phyloP scores from a whole-genome alignment of 2,888 invertebrate genomes.

The Amblyteles armatorius region DNA sequence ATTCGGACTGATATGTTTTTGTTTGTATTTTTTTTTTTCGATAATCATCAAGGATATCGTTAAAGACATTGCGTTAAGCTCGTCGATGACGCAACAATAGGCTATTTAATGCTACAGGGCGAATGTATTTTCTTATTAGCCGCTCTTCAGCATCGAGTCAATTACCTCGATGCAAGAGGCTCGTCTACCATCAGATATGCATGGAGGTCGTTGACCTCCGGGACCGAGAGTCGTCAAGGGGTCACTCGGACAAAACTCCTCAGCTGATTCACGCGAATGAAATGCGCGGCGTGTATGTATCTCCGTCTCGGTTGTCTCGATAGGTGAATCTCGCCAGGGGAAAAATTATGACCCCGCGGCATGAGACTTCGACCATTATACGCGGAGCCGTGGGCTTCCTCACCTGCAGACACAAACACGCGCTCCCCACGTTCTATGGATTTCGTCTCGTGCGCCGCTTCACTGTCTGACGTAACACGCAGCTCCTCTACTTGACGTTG shows the following conservation, averaged over 20 bases:
- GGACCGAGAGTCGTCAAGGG: background rate
- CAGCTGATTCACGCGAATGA: background rate
- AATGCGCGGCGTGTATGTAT: background rate
- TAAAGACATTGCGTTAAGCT: background rate
- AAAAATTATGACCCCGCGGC: constrained; percentile 2
- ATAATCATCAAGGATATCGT: background rate
- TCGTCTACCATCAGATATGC: background rate
- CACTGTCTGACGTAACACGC: constrained; percentile 5
- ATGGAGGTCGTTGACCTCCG: background rate
- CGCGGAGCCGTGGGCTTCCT: background rate
- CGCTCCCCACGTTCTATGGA: background rate
- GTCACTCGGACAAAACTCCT: constrained; percentile 2
- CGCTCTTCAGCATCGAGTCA: background rate
- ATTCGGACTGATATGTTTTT: background rate
- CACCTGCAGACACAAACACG: constrained; percentile 1
- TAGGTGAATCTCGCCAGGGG: constrained; percentile 3
- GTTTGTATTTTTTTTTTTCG: background rate
- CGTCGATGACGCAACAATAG: constrained; percentile 7
- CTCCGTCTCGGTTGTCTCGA: background rate
- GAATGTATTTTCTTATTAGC: constrained; percentile 1
- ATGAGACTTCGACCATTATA: background rate
- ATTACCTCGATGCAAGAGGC: background rate
- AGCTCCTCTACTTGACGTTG: constrained; percentile 6
- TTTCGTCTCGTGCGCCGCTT: background rate
- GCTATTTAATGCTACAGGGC: background rate